A percentile compares a stretch with the other conserved stretches of the same genome.
Conservation (phyloP, 2,797 vertebrate species). For the Premnoplex brunnescens region DNA sequence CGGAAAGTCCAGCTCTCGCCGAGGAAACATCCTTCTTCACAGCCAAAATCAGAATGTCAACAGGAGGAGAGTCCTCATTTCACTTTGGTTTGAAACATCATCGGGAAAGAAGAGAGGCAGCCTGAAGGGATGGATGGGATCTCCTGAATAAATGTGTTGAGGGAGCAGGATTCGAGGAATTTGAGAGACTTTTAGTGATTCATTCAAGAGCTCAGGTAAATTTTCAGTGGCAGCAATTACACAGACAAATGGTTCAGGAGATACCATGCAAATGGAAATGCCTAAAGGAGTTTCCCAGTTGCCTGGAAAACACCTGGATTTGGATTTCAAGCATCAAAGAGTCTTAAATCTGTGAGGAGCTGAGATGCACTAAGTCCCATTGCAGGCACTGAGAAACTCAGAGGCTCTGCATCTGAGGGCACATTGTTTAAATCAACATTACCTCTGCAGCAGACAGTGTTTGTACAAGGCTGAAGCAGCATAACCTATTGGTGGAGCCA, state of each 20-base stretch:
- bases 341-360: neutral
- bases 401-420: neutral
- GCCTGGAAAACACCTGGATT: neutral
- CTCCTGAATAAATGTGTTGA: neutral
- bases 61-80: neutral
- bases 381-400: neutral
- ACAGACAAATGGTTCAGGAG: neutral
- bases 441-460: neutral
- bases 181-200: accelerated
- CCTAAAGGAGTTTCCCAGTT: neutral
- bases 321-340: neutral
- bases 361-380: neutral
- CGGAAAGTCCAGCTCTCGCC: neutral
- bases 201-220: neutral
- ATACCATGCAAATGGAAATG: neutral
- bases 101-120: neutral
- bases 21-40: neutral
- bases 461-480: neutral
- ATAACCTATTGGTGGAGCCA: neutral
- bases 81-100: neutral
- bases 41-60: neutral
- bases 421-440: neutral
- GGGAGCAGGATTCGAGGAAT: neutral
- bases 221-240: neutral
- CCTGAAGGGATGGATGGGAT: neutral